phyloP scores from a whole-genome alignment of 2,888 invertebrate species.

The Archips xylosteana region DNA sequence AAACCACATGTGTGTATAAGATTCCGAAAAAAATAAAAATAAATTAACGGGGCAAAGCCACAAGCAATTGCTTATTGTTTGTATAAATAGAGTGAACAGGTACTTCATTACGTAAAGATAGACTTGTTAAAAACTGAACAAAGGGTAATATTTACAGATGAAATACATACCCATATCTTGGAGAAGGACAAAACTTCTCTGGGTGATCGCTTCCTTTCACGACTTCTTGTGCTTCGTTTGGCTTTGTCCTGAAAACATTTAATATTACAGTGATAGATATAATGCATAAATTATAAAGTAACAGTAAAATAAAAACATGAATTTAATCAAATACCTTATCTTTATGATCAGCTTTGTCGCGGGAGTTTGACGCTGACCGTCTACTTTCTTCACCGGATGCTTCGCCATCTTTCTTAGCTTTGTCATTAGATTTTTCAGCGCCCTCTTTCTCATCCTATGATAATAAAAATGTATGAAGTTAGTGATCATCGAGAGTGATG shows the following conservation, averaged over 20 bases:
- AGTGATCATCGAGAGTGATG: background rate
- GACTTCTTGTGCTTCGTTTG: slow-evolving; percentile 76
- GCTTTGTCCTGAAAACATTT: slow-evolving; percentile 58
- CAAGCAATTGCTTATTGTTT: too few relatives aligned
- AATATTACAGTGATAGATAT: background rate
- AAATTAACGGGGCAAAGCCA: too few relatives aligned
- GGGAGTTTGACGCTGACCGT: slow-evolving; percentile 67
- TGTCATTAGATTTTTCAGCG: slow-evolving; percentile 61
- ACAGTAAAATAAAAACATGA: background rate
- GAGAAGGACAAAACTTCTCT: slow-evolving; percentile 91
- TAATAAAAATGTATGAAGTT: background rate
- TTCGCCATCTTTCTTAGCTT: slow-evolving; percentile 78
- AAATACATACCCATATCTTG: slow-evolving; percentile 89
- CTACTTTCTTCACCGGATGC: slow-evolving; percentile 70
- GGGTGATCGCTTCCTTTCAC: slow-evolving; percentile 83
- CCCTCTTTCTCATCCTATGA: slow-evolving; percentile 72
- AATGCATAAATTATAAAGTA: background rate
- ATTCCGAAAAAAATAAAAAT: too few relatives aligned
- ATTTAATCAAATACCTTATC: slow-evolving; percentile 65
- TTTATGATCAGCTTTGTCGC: slow-evolving; percentile 78
- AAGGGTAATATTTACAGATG: slow-evolving; percentile 5
- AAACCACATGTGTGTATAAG: too few relatives aligned
- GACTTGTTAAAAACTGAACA: background rate
- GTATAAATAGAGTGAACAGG: too few relatives aligned
- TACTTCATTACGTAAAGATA: too few relatives aligned